A percentile compares a stretch with the other conserved stretches of the same genome.
Evolutionary conservation across 2,113 vertebrate species (phyloP).

Genomic region (Phycodurus eques): DNA sequence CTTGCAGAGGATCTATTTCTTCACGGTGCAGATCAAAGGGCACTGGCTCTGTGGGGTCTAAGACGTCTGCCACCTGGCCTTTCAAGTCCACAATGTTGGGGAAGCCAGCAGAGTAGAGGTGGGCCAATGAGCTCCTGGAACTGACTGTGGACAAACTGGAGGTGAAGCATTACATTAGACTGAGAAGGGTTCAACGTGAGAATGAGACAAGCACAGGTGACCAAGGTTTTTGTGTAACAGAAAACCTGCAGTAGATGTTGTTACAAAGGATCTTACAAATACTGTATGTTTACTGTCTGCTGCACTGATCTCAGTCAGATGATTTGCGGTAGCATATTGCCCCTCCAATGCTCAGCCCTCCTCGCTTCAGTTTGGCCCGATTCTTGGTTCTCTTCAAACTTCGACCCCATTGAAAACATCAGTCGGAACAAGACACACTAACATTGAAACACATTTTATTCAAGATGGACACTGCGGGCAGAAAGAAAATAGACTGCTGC

Average conservation of each 20-base stretch:
- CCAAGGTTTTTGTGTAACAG: not conserved
- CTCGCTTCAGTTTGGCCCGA: too few relatives aligned
- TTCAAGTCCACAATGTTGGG: conserved; percentile 78
- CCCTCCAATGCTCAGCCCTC: too few relatives aligned
- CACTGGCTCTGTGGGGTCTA: conserved; percentile 68
- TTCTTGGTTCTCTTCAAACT: too few relatives aligned
- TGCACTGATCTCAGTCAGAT: too few relatives aligned
- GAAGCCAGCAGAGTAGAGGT: conserved; percentile 79
- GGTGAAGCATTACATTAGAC: conserved; percentile 12
- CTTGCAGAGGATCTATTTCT: conserved; percentile 79
- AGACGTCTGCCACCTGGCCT: conserved; percentile 74
- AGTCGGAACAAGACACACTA: too few relatives aligned
- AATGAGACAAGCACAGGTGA: not conserved
- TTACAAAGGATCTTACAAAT: not conserved
- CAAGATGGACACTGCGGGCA: not conserved
- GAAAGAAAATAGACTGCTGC: conserved; percentile 5
- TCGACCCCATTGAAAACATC: too few relatives aligned
- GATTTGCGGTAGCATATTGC: too few relatives aligned
- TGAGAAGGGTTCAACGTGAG: not conserved
- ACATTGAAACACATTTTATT: not conserved
- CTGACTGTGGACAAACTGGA: conserved; percentile 69
- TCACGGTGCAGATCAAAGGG: conserved; percentile 77
- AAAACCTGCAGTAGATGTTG: not conserved
- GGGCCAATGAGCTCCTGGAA: conserved; percentile 77
- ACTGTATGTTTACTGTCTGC: not conserved